Conservation (phyloP, 2,888 invertebrate species). For the Phragmatobia fuliginosa region DNA sequence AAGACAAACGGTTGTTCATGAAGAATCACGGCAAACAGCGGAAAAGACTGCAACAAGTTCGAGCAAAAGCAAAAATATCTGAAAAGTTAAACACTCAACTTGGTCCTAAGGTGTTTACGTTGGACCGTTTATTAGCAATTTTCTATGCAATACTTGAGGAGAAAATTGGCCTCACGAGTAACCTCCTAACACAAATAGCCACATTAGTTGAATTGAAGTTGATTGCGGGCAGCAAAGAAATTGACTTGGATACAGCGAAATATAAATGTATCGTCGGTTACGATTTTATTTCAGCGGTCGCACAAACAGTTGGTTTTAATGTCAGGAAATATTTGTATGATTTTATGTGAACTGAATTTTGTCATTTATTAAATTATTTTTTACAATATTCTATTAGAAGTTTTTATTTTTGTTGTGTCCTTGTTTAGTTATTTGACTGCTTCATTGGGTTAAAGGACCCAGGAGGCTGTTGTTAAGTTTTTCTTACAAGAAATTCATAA, state of each 20-base stretch:
- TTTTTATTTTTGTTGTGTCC: background rate
- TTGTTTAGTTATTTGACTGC: too few relatives aligned
- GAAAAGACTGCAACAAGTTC: slow-evolving; percentile 88
- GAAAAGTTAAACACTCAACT: slow-evolving; percentile 89
- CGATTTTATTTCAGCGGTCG: slow-evolving; percentile 92
- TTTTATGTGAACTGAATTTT: slow-evolving; percentile 75
- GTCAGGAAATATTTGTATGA: slow-evolving; percentile 92
- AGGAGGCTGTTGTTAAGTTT: too few relatives aligned
- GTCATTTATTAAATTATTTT: slow-evolving; percentile 18
- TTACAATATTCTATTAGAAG: background rate
- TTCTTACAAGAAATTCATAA: too few relatives aligned
- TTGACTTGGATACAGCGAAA: slow-evolving; percentile 92
- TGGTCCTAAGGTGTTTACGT: slow-evolving; percentile 93
- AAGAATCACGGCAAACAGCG: slow-evolving; percentile 91
- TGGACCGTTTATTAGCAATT: slow-evolving; percentile 94
- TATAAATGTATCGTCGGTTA: slow-evolving; percentile 95
- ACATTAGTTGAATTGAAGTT: slow-evolving; percentile 94
- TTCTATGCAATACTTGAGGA: slow-evolving; percentile 96
- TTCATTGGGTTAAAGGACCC: too few relatives aligned
- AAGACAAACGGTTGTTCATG: slow-evolving; percentile 95
- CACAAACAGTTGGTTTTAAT: slow-evolving; percentile 92
- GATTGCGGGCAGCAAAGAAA: slow-evolving; percentile 90
- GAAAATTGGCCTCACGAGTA: slow-evolving; percentile 94
- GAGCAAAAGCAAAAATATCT: slow-evolving; percentile 86
- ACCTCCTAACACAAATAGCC: slow-evolving; percentile 94